Evolutionary conservation across 2,113 vertebrate species (phyloP).

Genomic region (Egretta garzetta): DNA sequence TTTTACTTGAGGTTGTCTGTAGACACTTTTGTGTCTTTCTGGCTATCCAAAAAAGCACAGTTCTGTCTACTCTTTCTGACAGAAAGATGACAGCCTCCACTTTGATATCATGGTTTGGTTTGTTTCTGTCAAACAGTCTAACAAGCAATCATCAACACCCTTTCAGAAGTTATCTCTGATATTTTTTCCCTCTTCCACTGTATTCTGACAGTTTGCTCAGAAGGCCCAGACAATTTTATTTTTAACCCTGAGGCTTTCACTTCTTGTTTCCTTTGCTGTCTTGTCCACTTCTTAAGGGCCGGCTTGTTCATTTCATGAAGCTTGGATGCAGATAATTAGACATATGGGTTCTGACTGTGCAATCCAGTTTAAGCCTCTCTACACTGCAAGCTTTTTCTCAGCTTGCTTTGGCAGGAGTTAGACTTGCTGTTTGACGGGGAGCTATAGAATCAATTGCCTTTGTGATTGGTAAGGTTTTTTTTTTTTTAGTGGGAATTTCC

Average conservation of each 20-base stretch:
- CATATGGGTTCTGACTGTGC: background rate
- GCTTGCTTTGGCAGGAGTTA: background rate
- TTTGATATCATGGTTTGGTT: background rate
- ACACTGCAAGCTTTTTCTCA: background rate
- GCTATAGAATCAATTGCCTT: background rate
- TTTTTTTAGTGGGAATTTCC: background rate
- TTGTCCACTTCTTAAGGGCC: background rate
- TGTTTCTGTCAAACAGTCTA: background rate
- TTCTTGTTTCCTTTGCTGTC: background rate
- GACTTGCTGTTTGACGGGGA: background rate
- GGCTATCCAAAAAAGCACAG: background rate
- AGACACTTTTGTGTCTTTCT: background rate
- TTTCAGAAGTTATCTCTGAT: background rate
- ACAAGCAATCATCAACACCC: background rate
- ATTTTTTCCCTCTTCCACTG: background rate
- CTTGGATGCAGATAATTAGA: background rate
- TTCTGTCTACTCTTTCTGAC: background rate
- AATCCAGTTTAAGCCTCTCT: background rate
- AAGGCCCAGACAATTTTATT: background rate
- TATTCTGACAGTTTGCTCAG: background rate
- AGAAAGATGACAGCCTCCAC: background rate
- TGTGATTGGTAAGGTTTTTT: background rate
- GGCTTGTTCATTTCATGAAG: background rate
- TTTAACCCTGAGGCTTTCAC: background rate
- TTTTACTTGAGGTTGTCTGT: background rate